phyloP scores from a whole-genome alignment of 2,888 invertebrate species.

The Drosophila atripex region DNA sequence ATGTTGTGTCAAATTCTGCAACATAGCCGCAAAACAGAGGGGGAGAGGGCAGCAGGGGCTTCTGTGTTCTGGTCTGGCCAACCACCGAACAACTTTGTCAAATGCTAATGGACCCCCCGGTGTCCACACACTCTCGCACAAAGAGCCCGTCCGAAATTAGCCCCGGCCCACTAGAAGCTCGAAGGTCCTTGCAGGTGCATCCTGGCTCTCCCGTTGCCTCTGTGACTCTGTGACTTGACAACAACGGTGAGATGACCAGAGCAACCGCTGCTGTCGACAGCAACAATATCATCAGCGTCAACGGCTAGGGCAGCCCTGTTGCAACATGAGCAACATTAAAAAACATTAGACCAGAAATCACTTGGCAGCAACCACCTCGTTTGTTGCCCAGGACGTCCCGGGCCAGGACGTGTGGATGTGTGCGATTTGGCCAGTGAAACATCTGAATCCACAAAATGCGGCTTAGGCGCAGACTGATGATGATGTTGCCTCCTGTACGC shows the following conservation, averaged over 20 bases:
- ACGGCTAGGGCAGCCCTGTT: constrained; percentile 39
- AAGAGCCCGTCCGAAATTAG: constrained; percentile 61
- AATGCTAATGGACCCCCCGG: constrained; percentile 75
- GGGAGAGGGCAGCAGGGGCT: constrained; percentile 3
- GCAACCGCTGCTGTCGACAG: constrained; percentile 79
- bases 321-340: constrained; percentile 80
- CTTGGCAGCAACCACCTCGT: constrained; percentile 75
- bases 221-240: constrained; percentile 65
- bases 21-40: constrained; percentile 65
- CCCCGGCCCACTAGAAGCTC: constrained; percentile 40
- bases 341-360: constrained; percentile 81
- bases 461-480: constrained; percentile 76
- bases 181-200: constrained; percentile 48
- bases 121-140: constrained; percentile 35
- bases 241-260: constrained; percentile 57
- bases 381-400: constrained; percentile 50
- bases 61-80: constrained; percentile 22
- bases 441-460: constrained; percentile 78
- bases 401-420: constrained; percentile 10
- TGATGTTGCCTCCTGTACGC: constrained; percentile 51
- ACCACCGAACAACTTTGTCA: constrained; percentile 71
- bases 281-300: constrained; percentile 76
- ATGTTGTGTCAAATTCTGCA: constrained; percentile 79
- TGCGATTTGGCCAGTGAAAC: constrained; percentile 27
- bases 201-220: not conserved